Evolutionary conservation across 1,140 invertebrate genomes (phyloP), one percentile per base, ranked within the genome.

Genomic region (Conus betulinus): DNA sequence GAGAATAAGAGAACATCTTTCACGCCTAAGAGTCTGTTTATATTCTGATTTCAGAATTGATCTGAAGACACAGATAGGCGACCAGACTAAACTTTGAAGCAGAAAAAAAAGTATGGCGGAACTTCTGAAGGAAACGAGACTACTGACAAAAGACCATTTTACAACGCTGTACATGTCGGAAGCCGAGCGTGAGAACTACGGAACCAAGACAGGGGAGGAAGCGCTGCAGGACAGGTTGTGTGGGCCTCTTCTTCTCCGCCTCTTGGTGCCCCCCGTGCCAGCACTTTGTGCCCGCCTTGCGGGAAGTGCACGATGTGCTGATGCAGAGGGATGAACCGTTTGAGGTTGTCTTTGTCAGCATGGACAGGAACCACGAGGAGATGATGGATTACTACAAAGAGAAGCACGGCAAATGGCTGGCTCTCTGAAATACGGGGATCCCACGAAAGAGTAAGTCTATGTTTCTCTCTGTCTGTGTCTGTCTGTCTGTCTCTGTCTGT

Each of bases 261-360:
- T 94, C 95, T 52, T 96, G 96, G 96, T 96, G 96, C 88, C 95
- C 95, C 3, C 96, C 96, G 15, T 96, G 96, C 89, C 92, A 93
- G 57, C 91, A 91, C 67, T 96, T 96, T 90, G 95, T 96, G 11
- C 95, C 95, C 7, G 85, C 94, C 13, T 91, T 96, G 3, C 89
- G 89, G 71, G 91, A 94, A n/a, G 91, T 94, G 79, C 93, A 93
- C 92, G 95, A 96, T 27, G 96, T 96, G 87, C 96, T 98, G 79
- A 96, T 96, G 87, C 81, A 83, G 96, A 96, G 96, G 87, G 51
- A 84, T 96, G 96, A 96, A 67, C 96, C 92, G 95, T 97, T 90
- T 93, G 97, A 91, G 96, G 97, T 97, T 91, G 96, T 97, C 57
- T 96, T 97, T 89, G 96, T 97, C 39, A 96, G 96, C 25, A 96